Evolutionary conservation across 2,888 invertebrate genomes (phyloP).

Genomic region (Callimorpha dominula): DNA sequence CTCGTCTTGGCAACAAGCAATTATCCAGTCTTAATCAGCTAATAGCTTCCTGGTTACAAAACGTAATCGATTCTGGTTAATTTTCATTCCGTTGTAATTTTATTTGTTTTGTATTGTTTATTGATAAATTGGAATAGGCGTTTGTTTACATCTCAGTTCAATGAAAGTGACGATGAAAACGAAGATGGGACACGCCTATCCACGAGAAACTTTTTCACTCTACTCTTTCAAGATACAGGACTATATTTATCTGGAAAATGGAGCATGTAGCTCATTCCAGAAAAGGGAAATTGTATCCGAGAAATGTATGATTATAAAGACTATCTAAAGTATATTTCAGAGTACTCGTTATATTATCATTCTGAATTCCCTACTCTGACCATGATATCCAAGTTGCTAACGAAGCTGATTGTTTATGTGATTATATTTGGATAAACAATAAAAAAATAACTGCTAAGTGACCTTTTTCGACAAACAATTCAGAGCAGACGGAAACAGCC

Average conservation of each 20-base stretch:
- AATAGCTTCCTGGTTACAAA: slow-evolving; percentile 71
- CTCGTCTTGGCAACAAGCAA: slow-evolving; percentile 48
- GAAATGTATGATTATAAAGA: no score
- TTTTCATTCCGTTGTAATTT: neutral
- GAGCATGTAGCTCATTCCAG: neutral
- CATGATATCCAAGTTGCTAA: neutral
- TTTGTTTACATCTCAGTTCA: neutral
- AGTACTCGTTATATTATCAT: neutral
- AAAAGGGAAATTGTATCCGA: neutral
- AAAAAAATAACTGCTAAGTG: slow-evolving; percentile 47
- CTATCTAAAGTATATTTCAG: neutral
- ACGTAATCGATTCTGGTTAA: slow-evolving; percentile 58
- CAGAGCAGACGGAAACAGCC: slow-evolving; percentile 15
- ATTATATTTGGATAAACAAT: slow-evolving; percentile 38
- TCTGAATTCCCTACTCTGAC: neutral
- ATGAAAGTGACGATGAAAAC: neutral
- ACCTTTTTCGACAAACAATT: slow-evolving; percentile 26
- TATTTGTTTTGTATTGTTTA: neutral
- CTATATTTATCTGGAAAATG: neutral
- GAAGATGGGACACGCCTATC: neutral
- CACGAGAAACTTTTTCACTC: no score
- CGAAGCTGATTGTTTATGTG: neutral
- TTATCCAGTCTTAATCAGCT: slow-evolving; percentile 57
- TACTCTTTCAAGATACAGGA: neutral
- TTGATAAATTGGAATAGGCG: neutral